These are phyloP conservation scores for Hydrolagus colliei DNA, from an alignment of 2,797 vertebrate species.

Conservation along the genomic window DNA sequence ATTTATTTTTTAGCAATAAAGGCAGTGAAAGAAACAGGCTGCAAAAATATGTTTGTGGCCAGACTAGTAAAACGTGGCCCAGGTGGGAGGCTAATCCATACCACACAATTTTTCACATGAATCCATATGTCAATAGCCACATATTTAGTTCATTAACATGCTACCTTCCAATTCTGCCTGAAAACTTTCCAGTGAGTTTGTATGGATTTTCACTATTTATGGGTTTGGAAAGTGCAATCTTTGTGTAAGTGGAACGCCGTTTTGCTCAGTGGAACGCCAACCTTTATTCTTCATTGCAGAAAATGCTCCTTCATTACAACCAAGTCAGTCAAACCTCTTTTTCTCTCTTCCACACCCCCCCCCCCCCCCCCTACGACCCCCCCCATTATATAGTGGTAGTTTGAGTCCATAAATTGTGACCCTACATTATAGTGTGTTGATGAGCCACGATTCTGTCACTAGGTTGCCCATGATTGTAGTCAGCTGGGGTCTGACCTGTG, in stretches of 20 bases:
- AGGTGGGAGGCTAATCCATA: not conserved
- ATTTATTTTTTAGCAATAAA: no score
- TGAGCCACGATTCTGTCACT: no score
- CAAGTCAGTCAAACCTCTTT: not conserved
- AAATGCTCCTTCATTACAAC: not conserved
- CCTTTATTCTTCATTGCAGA: no score
- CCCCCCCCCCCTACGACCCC: no score
- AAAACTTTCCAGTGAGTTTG: not conserved
- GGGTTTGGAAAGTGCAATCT: no score
- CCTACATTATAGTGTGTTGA: no score
- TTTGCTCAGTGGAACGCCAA: not conserved
- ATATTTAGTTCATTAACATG: not conserved
- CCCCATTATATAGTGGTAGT: no score
- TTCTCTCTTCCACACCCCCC: no score
- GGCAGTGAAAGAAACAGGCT: not conserved
- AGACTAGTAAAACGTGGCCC: not conserved
- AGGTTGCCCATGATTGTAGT: no score
- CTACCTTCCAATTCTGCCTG: not conserved
- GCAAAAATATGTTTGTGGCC: not conserved
- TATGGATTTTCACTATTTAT: not conserved
- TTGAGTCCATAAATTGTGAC: no score
- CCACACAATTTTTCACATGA: not conserved
- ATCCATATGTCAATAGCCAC: slow-evolving; percentile 1
- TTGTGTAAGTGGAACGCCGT: not conserved
- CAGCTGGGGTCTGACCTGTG: no score